Evolutionary conservation across 2,888 invertebrate genomes (phyloP), one percentile per base, ranked within the genome.

Genomic region (Drosophila silvestris): DNA sequence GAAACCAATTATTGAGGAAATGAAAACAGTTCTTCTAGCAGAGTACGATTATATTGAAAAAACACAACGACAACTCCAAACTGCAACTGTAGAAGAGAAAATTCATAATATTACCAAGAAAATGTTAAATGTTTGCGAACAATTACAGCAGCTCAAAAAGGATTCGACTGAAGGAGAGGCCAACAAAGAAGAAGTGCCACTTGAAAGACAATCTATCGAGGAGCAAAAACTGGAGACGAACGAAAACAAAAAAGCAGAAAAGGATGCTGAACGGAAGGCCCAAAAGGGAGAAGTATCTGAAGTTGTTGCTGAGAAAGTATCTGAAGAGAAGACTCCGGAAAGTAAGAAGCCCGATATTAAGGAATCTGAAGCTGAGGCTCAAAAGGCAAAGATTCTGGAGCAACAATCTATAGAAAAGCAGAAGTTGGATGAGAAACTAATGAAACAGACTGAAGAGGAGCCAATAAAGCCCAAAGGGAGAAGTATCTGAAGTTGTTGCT

Each of bases 11-110:
- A 79, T 90, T 41, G 90, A 91, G 30, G 65, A 83, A 26, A 52
- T 79, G 0, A 91, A 91, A 75, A 6, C 62, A 1, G 16, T 65
- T 50, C 66, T 84, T 19, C 58, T 89, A 0, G 54, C 41, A 4
- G 80, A 83, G 57, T 89, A 90, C 59, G 90, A 91, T 32, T 79
- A 74, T 6, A 83, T 91, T 41, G 91, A 82, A 30, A 74, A 65
- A 19, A 68, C 69, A 57, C 19, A 71, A 12, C 68, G 44, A 4
- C 28, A 54, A 2, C 41, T 85, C 0, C 51, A 73, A 5, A 74
- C 72, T 22, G 65, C 77, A 56, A 62, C 56, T 7, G 33, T 78
- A 1, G 65, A 66, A n/a, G 79, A 65, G 57, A 85, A 87, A 56
- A 61, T 85, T 26, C 64, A 69, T 32, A 56, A 54, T 5, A 56